Conservation (phyloP, 2,888 invertebrate species). For the Amiota mariae region DNA sequence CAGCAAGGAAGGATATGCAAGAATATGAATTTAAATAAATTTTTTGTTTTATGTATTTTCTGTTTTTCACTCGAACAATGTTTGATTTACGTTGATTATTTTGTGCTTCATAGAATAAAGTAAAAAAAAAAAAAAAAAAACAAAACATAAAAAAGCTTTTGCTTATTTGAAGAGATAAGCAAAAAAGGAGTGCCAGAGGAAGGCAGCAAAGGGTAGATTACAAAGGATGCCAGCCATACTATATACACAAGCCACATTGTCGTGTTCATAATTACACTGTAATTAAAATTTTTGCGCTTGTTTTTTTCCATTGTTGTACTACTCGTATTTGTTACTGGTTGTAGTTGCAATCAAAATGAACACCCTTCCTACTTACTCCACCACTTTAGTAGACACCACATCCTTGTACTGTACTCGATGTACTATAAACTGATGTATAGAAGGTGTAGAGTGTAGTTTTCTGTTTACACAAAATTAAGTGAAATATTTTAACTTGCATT, state of each 20-base stretch:
- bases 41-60: neutral
- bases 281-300: constrained; percentile 61
- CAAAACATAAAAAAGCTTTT: constrained; percentile 31
- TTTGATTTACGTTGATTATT: constrained; percentile 24
- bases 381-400: neutral
- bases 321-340: neutral
- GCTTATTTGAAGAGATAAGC: neutral
- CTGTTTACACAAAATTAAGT: constrained; percentile 6
- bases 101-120: neutral
- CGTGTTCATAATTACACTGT: constrained; percentile 68
- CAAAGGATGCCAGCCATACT: too few species aligned
- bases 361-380: neutral
- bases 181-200: too few species aligned
- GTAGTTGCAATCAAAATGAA: neutral
- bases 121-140: too few species aligned
- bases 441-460: too few species aligned
- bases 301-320: constrained; percentile 5
- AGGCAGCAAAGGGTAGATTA: too few species aligned
- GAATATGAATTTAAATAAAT: constrained; percentile 3
- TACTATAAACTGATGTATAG: too few species aligned
- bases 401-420: too few species aligned
- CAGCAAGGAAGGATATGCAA: neutral
- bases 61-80: constrained; percentile 12
- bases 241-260: constrained; percentile 16
- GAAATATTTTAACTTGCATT: constrained; percentile 17